phyloP scores from a whole-genome alignment of 2,113 vertebrate genomes.

The Tenebrosternarchus preto region DNA sequence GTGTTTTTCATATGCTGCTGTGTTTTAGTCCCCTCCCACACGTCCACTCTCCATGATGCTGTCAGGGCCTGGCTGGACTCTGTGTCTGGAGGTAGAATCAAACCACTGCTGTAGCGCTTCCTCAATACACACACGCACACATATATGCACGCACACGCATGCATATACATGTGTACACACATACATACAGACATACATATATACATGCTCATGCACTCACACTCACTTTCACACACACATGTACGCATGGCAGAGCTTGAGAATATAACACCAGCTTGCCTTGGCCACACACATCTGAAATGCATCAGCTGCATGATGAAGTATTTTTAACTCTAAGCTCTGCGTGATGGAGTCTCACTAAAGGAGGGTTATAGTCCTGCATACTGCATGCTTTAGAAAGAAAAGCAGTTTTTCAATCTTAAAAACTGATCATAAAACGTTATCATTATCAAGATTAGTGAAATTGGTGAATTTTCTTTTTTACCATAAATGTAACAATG shows the following conservation, averaged over 20 bases:
- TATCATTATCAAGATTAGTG: no score
- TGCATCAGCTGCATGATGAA: slow-evolving; percentile 27
- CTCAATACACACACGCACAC: slow-evolving; percentile 37
- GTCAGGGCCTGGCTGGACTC: slow-evolving; percentile 99
- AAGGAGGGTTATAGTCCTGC: neutral
- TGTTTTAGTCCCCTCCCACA: slow-evolving; percentile 86
- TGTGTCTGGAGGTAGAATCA: slow-evolving; percentile 92
- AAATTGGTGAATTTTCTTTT: no score
- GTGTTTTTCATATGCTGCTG: slow-evolving; percentile 58
- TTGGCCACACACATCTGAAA: neutral
- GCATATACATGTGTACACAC: neutral
- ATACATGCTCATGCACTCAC: neutral
- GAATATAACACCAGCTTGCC: neutral
- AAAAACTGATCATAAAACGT: no score
- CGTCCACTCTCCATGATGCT: slow-evolving; percentile 86
- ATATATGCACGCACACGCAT: slow-evolving; percentile 23
- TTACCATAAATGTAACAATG: no score
- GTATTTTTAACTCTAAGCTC: slow-evolving; percentile 25
- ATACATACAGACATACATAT: neutral
- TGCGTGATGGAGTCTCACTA: slow-evolving; percentile 59
- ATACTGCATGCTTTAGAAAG: no score
- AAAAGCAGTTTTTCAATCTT: no score
- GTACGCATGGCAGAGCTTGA: slow-evolving; percentile 27
- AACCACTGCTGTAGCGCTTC: slow-evolving; percentile 49
- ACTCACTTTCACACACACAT: neutral